Percentiles rank a stretch among this genome's conserved stretches.
phyloP scores from a whole-genome alignment of 2,888 invertebrate species.

The Euphydryas editha region DNA sequence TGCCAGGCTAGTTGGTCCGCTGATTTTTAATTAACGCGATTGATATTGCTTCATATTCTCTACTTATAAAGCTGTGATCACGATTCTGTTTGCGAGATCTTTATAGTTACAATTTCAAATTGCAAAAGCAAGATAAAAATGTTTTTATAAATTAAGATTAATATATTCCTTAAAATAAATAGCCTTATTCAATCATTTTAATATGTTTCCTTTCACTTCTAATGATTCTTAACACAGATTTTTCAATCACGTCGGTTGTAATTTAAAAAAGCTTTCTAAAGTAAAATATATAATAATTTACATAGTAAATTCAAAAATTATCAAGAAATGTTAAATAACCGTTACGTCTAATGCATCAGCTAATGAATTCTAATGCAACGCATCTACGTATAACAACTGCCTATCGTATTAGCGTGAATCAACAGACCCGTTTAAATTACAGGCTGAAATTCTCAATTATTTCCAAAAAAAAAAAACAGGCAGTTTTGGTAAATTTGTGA shows the following conservation, averaged over 20 bases:
- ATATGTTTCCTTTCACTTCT: neutral
- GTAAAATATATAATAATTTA: neutral
- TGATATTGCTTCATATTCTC: slow-evolving; percentile 7
- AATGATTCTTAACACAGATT: neutral
- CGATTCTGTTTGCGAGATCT: neutral
- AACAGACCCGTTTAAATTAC: slow-evolving; percentile 18
- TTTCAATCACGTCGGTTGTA: neutral
- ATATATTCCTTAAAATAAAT: neutral
- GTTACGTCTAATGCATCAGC: too few relatives aligned
- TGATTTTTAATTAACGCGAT: slow-evolving; percentile 12
- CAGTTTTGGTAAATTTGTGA: slow-evolving; percentile 49
- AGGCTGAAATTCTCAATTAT: slow-evolving; percentile 28
- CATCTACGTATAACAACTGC: too few relatives aligned
- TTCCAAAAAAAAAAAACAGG: slow-evolving; percentile 35
- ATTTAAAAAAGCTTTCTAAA: slow-evolving; percentile 3
- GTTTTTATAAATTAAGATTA: neutral
- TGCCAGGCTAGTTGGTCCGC: slow-evolving; percentile 1
- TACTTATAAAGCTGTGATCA: neutral
- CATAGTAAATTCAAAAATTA: neutral
- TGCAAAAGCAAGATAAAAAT: neutral
- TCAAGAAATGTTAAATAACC: neutral
- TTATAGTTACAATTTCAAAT: neutral
- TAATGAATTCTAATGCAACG: neutral
- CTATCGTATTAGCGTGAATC: neutral
- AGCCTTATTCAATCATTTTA: neutral